Percentiles rank a stretch among this genome's conserved stretches.
phyloP scores from a whole-genome alignment of 1,140 invertebrate genomes.

The Lepidotrigona ventralis region DNA sequence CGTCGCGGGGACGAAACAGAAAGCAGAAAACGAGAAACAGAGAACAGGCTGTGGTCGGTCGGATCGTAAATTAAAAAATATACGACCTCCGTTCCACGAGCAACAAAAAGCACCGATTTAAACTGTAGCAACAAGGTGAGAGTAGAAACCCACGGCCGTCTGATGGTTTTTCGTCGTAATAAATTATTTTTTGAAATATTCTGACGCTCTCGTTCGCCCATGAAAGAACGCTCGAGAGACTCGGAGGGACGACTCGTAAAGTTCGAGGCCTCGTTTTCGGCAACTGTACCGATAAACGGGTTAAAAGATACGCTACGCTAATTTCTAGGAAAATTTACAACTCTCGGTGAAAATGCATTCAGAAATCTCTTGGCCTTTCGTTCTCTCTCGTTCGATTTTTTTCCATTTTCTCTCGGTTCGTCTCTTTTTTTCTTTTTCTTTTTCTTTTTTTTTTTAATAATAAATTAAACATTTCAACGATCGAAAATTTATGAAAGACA shows the following conservation, averaged over 20 bases:
- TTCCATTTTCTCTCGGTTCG: neutral
- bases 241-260: conserved; percentile 41
- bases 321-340: conserved; percentile 70
- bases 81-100: conserved; percentile 18
- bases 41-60: conserved; percentile 25
- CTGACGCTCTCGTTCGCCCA: neutral
- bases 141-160: conserved; percentile 55
- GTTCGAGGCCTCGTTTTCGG: conserved; percentile 61
- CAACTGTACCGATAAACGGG: conserved; percentile 68
- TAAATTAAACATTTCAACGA: neutral
- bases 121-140: conserved; percentile 74
- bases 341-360: conserved; percentile 51
- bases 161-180: conserved; percentile 64
- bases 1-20: conserved; percentile 18
- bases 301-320: conserved; percentile 68
- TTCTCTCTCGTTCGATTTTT: neutral
- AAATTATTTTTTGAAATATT: conserved; percentile 68
- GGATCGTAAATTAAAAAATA: conserved; percentile 72
- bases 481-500: neutral
- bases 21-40: conserved; percentile 8
- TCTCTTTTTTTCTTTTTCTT: no score
- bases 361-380: conserved; percentile 12
- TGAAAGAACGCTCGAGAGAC: no score
- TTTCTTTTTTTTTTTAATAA: no score
- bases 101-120: conserved; percentile 70